Base-by-base conservation (phyloP, 2,888 invertebrate species). In the Neoitamus cyanurus region DNA sequence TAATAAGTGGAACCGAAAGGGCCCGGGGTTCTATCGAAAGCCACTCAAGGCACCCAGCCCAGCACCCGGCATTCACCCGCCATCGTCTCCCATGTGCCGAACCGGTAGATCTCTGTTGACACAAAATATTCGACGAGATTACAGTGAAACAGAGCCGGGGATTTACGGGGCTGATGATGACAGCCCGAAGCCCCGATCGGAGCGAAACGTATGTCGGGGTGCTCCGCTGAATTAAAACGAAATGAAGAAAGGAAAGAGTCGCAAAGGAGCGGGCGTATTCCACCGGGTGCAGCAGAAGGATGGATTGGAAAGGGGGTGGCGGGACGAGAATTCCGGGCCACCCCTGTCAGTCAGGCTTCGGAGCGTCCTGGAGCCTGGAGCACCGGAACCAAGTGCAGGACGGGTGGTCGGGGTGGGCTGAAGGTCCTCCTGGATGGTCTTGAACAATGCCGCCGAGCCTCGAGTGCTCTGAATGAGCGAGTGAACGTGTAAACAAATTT, bases 121-220 rank as follows among this genome's bases (percentile, higher is more conserved):
- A 84, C 72, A 85, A 85, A 84, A 84, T 85, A 85, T 85, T 82
- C 84, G 82, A 84, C 84, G 82, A 73, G 85, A 85, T 84, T 84
- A 82, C 69, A 70, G 20, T 31, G 80, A 68, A 68, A 80, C 31
- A 58, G 80, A 69, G 36, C 30, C 37, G 20, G 80, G 82, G 69
- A 82, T 82, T 82, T 82, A 25, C 69, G 13, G 37, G 36, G 34
- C 69, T 82, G 69, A 28, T 36, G 82, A 82, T 82, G 68, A 82
- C 68, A 69, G 28, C 82, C 69, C 13, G n/a, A 28, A 82, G 36
- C 69, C 36, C 68, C 25, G 69, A 82, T 82, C 82, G n/a, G 34
- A 13, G 48, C n/a, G 42, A n/a, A 82, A 69, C 82, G 69, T 82
- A 69, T 37, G 37, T 69, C 68, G 58, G 58, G 36, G 69, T 69